Evolutionary conservation across 2,888 invertebrate genomes (phyloP).

Genomic region (Microdon myrmicae): DNA sequence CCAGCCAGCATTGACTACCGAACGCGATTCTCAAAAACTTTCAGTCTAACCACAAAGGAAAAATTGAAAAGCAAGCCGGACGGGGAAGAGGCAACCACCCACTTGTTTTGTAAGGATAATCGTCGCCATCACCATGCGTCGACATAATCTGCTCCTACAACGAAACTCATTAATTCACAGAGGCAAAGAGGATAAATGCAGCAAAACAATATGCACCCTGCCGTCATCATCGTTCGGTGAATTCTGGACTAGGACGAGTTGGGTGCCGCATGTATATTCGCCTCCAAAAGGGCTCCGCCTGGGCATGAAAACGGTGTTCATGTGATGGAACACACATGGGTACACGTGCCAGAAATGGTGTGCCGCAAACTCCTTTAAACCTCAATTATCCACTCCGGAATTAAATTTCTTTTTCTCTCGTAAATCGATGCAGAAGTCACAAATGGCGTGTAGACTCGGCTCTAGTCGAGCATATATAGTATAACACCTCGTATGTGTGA

Average conservation of each 20-base stretch:
- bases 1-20: background rate
- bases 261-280: slow-evolving; percentile 10
- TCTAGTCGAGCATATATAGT: too few species aligned
- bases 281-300: slow-evolving; percentile 4
- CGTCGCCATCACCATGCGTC: slow-evolving; percentile 29
- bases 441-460: too few species aligned
- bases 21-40: slow-evolving; percentile 2
- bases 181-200: slow-evolving; percentile 13
- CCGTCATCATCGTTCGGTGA: slow-evolving; percentile 7
- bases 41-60: slow-evolving; percentile 16
- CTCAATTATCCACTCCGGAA: slow-evolving; percentile 17
- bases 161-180: slow-evolving; percentile 37
- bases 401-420: slow-evolving; percentile 10
- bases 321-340: background rate
- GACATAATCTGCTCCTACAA: slow-evolving; percentile 34
- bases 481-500: too few species aligned
- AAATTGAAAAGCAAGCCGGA: slow-evolving; percentile 33
- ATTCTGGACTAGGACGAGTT: too few species aligned
- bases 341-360: background rate
- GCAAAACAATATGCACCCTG: slow-evolving; percentile 14
- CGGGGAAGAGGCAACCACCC: slow-evolving; percentile 2
- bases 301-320: slow-evolving; percentile 6
- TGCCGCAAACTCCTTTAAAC: slow-evolving; percentile 13
- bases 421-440: slow-evolving; percentile 4
- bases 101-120: slow-evolving; percentile 21